Base-by-base conservation (phyloP, 2,888 invertebrate genomes). In the Peribatodes rhomboidaria region DNA sequence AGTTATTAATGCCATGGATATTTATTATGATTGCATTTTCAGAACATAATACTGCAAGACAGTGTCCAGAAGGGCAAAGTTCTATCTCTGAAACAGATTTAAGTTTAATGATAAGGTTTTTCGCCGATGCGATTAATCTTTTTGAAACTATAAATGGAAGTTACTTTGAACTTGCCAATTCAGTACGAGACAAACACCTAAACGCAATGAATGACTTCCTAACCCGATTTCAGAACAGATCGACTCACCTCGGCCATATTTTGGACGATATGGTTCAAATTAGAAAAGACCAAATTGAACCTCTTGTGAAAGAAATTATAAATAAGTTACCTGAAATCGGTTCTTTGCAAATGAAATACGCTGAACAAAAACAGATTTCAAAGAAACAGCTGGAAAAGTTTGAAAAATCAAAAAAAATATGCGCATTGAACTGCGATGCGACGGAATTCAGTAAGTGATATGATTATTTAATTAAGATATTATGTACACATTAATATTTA, bases 241-340 rank as follows among this genome's bases (percentile, higher is more conserved):
- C 85, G 1, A 42, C 66, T 31, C 83, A 85, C 74, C 71, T 87
- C n/a, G 70, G 74, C 57, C 75, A 87, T 58, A 70, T 84, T 22
- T 41, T 88, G 20, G 54, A 78, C n/a, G 74, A 78, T 42, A 67
- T 86, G n/a, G 60, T 55, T 3, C n/a, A 35, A 6, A 61, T 60
- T 0, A 75, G 76, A 6, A 39, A 35, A 16, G 33, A 65, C 4
- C 41, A 56, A 16, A 66, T 85, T 42, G 71, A 76, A 49, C 77
- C 76, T 8, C 18, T 57, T 1, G 68, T 80, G 2, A 46, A 68
- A n/a, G 58, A 66, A 31, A 56, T 76, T 22, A 64, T 44, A 4
- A 10, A 14, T 1, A 42, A 67, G 22, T 50, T 83, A 10, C 50
- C 74, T 11, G 59, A 76, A 41, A 69, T 75, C 33, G 41, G 71